Conservation (phyloP, 2,113 vertebrate genomes). For the Urocitellus parryii region DNA sequence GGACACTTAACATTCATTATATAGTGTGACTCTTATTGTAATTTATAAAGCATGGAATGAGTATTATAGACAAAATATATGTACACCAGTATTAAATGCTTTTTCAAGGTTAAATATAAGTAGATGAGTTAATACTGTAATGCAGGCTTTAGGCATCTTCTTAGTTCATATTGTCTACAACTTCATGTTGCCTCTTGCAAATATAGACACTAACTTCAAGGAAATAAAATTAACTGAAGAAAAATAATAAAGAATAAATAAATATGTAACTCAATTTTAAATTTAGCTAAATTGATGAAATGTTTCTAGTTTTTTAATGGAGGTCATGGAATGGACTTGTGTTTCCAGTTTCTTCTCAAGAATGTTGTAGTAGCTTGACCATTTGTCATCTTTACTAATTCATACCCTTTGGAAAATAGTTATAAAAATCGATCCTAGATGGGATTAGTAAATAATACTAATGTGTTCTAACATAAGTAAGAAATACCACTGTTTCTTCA, state of each 20-base stretch:
- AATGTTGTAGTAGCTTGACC: not conserved
- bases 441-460: not conserved
- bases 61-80: not conserved
- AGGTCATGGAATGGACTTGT: not conserved
- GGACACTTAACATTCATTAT: not conserved
- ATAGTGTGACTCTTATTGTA: not conserved
- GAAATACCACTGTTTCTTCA: not conserved
- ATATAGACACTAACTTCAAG: not conserved
- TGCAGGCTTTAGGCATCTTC: not conserved
- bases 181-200: not conserved
- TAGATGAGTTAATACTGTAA: not conserved
- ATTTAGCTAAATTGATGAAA: constrained; percentile 7
- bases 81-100: not conserved
- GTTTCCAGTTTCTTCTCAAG: not conserved
- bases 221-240: not conserved
- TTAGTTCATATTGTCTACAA: not conserved
- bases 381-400: constrained; percentile 21
- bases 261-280: not conserved
- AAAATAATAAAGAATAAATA: not conserved
- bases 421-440: not conserved
- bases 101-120: not conserved
- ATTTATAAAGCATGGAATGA: not conserved
- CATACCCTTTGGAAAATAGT: not conserved
- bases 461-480: not conserved
- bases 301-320: not conserved